Evolutionary conservation across 2,888 invertebrate species (phyloP).

Genomic region (Plebejus melissa): DNA sequence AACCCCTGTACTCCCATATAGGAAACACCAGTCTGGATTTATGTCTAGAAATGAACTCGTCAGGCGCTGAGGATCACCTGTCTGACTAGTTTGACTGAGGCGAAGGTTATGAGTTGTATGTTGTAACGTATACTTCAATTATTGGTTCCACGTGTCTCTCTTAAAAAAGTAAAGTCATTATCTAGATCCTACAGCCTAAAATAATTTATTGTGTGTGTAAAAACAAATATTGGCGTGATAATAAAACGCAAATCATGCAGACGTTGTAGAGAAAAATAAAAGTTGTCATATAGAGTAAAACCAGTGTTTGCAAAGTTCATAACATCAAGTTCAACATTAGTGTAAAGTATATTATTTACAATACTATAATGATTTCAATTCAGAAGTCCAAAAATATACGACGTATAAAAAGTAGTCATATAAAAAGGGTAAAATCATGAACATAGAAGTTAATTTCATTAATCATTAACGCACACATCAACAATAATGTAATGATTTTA

Average conservation of each 20-base stretch:
- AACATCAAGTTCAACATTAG: too few species aligned
- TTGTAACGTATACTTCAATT: too few species aligned
- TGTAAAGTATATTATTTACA: too few species aligned
- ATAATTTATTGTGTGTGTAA: neutral
- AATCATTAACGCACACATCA: too few species aligned
- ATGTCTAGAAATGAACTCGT: conserved; percentile 39
- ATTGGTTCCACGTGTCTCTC: too few species aligned
- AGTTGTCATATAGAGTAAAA: neutral
- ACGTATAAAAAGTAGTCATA: too few species aligned
- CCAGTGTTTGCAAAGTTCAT: too few species aligned
- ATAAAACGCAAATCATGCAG: neutral
- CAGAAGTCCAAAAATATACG: too few species aligned
- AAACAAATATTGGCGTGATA: neutral
- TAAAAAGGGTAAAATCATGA: too few species aligned
- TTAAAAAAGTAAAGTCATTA: neutral
- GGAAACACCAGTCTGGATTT: conserved; percentile 37
- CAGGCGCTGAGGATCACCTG: conserved; percentile 34
- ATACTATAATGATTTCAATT: too few species aligned
- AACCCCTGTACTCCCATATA: conserved; percentile 46
- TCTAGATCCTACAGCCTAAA: neutral
- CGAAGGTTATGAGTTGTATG: neutral
- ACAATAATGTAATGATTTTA: neutral
- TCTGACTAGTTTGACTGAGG: neutral
- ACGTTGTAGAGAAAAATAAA: neutral
- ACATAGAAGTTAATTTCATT: too few species aligned